Conservation (phyloP, 2,888 invertebrate species). For the Thyatira batis region DNA sequence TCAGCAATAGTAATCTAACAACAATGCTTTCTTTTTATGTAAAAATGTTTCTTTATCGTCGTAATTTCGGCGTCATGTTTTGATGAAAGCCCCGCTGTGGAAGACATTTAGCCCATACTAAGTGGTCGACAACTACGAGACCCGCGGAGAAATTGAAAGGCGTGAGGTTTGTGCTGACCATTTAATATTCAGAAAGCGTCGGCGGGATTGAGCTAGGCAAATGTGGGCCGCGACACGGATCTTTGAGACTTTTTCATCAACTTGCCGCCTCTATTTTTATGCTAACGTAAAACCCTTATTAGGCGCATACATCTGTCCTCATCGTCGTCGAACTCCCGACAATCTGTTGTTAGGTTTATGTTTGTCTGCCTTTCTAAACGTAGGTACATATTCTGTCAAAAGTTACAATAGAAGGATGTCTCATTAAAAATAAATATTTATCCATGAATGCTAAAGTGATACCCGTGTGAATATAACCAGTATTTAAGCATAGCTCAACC, state of each 20-base stretch:
- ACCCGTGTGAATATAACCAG: conserved; percentile 8
- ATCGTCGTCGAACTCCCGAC: too few species aligned
- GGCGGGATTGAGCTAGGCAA: conserved; percentile 63
- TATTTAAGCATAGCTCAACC: conserved; percentile 14
- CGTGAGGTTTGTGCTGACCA: conserved; percentile 44
- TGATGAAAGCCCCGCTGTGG: conserved; percentile 33
- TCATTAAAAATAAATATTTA: background rate
- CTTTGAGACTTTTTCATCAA: conserved; percentile 47
- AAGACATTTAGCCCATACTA: conserved; percentile 45
- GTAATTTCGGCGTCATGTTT: conserved; percentile 33
- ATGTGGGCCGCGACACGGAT: conserved; percentile 73
- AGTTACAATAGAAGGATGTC: background rate
- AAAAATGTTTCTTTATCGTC: conserved; percentile 23
- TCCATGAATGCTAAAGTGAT: conserved; percentile 7
- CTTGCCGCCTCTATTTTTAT: conserved; percentile 36
- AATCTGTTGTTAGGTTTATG: too few species aligned
- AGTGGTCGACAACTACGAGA: conserved; percentile 44
- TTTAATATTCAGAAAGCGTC: conserved; percentile 73
- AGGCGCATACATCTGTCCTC: too few species aligned
- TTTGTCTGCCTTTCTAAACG: too few species aligned
- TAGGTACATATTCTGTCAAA: too few species aligned
- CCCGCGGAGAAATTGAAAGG: conserved; percentile 64
- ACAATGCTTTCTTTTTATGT: conserved; percentile 30
- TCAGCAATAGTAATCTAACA: conserved; percentile 28
- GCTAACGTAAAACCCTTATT: conserved; percentile 14